Conservation (phyloP, 2,797 vertebrate genomes). For the Pachyuromys duprasi region DNA sequence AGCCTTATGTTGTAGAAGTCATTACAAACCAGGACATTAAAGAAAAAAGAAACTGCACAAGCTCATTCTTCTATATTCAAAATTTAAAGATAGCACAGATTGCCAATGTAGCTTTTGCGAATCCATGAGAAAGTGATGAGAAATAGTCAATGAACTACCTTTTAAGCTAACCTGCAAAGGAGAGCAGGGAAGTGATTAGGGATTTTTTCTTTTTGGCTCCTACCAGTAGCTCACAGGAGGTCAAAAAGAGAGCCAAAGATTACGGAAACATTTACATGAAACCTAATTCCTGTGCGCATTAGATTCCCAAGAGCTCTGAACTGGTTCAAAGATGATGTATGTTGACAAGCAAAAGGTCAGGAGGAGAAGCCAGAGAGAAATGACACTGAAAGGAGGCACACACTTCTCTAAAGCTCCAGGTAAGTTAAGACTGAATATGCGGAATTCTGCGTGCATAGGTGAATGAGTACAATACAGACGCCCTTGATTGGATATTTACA, state of each 20-base stretch:
- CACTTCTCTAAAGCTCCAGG: not conserved
- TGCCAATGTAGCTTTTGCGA: not conserved
- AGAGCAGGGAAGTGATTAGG: not conserved
- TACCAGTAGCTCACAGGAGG: not conserved
- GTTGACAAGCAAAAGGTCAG: not conserved
- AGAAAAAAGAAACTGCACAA: not conserved
- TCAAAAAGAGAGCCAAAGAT: not conserved
- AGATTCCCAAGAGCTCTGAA: not conserved
- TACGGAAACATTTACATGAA: not conserved
- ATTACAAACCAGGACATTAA: not conserved
- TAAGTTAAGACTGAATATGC: not conserved
- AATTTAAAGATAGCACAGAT: not conserved
- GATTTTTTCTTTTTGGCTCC: not conserved
- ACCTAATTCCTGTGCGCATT: not conserved
- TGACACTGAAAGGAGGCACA: not conserved
- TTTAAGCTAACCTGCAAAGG: not conserved
- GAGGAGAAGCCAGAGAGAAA: not conserved
- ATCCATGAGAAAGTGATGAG: not conserved
- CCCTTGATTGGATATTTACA: not conserved
- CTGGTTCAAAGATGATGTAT: not conserved
- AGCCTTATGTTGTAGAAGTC: not conserved
- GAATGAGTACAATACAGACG: not conserved
- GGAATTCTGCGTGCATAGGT: not conserved
- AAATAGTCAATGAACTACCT: not conserved
- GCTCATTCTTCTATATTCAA: not conserved